phyloP scores from a whole-genome alignment of 92 coral and sea anemone species.

The Palythoa heliodiscus region DNA sequence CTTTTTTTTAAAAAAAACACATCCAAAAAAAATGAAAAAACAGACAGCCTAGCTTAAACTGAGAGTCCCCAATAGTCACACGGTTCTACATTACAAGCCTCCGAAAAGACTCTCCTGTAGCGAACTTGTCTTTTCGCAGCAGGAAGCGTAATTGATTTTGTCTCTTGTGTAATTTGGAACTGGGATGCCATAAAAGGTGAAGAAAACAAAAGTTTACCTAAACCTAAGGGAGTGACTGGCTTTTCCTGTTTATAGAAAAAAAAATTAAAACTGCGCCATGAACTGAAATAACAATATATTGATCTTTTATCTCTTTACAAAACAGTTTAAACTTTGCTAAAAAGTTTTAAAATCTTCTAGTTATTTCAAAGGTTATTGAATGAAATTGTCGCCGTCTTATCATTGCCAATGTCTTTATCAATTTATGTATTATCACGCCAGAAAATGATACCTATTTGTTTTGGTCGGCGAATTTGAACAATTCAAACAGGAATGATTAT shows the following conservation, averaged over 20 bases:
- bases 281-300: neutral
- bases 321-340: neutral
- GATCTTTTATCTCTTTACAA: neutral
- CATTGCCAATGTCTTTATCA: neutral
- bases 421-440: neutral
- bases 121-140: too few relatives aligned
- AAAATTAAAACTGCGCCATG: neutral
- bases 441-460: neutral
- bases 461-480: neutral
- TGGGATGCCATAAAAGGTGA: too few relatives aligned
- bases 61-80: too few relatives aligned
- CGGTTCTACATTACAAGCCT: too few relatives aligned
- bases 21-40: too few relatives aligned
- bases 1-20: too few relatives aligned
- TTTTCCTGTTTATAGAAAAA: neutral
- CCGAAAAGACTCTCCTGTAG: too few relatives aligned
- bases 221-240: neutral
- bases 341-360: neutral
- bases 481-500: neutral
- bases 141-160: too few relatives aligned
- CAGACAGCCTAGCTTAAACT: too few relatives aligned
- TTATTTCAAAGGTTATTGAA: neutral
- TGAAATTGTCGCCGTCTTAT: neutral
- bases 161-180: too few relatives aligned
- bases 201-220: neutral